A percentile compares a stretch with the other conserved stretches of the same genome.
phyloP scores from a whole-genome alignment of 2,797 vertebrate genomes.

The Schizopygopsis pylzovi region DNA sequence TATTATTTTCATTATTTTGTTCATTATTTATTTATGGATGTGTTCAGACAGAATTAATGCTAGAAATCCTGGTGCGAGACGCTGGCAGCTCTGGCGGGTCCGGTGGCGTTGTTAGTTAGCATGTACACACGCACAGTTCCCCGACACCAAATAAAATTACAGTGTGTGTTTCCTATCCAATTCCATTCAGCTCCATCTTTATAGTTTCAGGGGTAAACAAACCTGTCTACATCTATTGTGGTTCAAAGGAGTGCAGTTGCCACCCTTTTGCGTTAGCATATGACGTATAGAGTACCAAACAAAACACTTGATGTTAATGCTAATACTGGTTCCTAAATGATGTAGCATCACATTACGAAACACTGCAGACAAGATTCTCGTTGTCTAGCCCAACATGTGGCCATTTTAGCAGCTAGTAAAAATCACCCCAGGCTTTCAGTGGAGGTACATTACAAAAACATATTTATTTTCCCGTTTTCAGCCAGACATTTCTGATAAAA shows the following conservation, averaged over 20 bases:
- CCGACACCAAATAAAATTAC: slow-evolving; percentile 77
- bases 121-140: slow-evolving; percentile 72
- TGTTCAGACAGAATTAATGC: slow-evolving; percentile 84
- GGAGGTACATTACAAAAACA: slow-evolving; percentile 69
- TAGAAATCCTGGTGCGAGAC: slow-evolving; percentile 78
- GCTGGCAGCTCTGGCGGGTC: slow-evolving; percentile 74
- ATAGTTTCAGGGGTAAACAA: slow-evolving; percentile 53
- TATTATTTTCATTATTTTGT: slow-evolving; percentile 83
- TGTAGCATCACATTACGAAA: background rate
- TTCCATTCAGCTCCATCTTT: slow-evolving; percentile 51
- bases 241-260: slow-evolving; percentile 26
- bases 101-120: slow-evolving; percentile 79
- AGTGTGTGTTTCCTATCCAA: slow-evolving; percentile 57
- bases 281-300: background rate
- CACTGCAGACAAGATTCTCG: slow-evolving; percentile 19
- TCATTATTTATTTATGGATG: slow-evolving; percentile 84
- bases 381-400: slow-evolving; percentile 27
- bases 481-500: slow-evolving; percentile 75
- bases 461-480: slow-evolving; percentile 76
- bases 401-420: slow-evolving; percentile 30
- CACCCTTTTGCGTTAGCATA: slow-evolving; percentile 17
- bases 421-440: slow-evolving; percentile 35
- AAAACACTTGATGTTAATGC: slow-evolving; percentile 1
- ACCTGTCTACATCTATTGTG: slow-evolving; percentile 14
- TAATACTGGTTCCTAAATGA: background rate